Evolutionary conservation across 1,140 invertebrate species (phyloP), one percentile per base, ranked within the genome.

Genomic region (Holotrichia oblita): DNA sequence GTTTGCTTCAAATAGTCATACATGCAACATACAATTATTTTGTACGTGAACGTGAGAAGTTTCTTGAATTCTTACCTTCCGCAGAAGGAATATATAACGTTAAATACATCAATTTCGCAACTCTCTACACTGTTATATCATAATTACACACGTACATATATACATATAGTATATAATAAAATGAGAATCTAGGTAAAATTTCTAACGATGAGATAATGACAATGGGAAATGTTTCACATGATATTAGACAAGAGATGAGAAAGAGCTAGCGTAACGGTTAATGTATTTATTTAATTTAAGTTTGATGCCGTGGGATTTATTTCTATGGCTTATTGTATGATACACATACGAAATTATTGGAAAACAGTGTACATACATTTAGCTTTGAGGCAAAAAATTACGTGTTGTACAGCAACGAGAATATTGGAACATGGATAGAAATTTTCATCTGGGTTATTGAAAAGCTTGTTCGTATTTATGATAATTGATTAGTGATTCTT

Each of bases 81-180:
- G 48, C n/a, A 55, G 48, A n/a, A n/a, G 12, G 48, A 55, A 55
- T 55, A 55, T 55, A 2, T 55, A 55, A 55, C 48, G 48, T 17
- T 55, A 55, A 55, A 55, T 55, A 55, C 48, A 55, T 55, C 48
- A 55, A 55, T 55, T 55, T 55, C 48, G 17, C 48, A 55, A 55
- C 48, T 10, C 48, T 55, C n/a, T 55, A 55, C 48, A 6, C 48
- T 55, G 48, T 55, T 55, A 55, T 55, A 55, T 55, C 48, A 55
- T 55, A 55, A 55, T 55, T 55, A 17, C n/a, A 34, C 27, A 34
- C 27, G 27, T 34, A 34, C 27, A 34, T 44, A 55, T 55, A 17
- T n/a, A n/a, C n/a, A n/a, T 55, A 17, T 17, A 17, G 48, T 55
- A 55, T 17, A 55, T 55, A 55, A 55, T 55, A 55, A 55, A 55